Percentiles rank a stretch among this genome's conserved stretches.
These are phyloP conservation scores for Pongo pygmaeus DNA, from an alignment of 2,113 vertebrate species.

Conservation along the genomic window DNA sequence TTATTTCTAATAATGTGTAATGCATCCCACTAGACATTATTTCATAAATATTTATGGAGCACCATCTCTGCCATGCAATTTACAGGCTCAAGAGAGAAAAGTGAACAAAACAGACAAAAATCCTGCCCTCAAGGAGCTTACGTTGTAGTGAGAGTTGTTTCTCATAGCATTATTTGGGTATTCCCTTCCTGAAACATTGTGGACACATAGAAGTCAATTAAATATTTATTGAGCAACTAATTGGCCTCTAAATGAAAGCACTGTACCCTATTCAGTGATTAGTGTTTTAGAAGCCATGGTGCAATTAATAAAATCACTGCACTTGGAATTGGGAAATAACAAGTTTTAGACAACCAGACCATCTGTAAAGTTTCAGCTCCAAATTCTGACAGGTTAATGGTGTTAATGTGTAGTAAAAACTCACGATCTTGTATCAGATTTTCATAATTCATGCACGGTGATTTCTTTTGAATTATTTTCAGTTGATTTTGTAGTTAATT, in stretches of 20 bases:
- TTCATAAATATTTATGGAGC: not conserved
- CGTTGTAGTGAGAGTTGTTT: not conserved
- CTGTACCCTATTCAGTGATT: not conserved
- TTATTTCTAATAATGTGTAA: not conserved
- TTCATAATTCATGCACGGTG: not conserved
- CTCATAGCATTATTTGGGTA: not conserved
- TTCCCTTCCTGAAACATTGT: constrained; percentile 22
- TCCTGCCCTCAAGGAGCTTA: not conserved
- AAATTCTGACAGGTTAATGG: not conserved
- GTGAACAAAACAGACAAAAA: not conserved
- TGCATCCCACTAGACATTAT: not conserved
- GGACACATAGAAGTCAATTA: not conserved
- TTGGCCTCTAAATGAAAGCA: not conserved
- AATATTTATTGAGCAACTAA: not conserved
- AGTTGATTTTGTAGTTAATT: constrained; percentile 33
- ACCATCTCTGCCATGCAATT: not conserved
- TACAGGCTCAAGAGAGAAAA: not conserved
- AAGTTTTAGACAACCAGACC: not conserved
- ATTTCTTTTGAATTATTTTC: constrained; percentile 37
- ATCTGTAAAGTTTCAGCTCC: constrained; percentile 24
- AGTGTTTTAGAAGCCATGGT: not conserved
- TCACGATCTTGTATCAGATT: constrained; percentile 12
- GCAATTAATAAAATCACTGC: not conserved
- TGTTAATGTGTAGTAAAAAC: constrained; percentile 29
- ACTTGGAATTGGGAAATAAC: not conserved